Evolutionary conservation across 2,113 vertebrate species (phyloP).

Genomic region (Pseudorectes ferrugineus): DNA sequence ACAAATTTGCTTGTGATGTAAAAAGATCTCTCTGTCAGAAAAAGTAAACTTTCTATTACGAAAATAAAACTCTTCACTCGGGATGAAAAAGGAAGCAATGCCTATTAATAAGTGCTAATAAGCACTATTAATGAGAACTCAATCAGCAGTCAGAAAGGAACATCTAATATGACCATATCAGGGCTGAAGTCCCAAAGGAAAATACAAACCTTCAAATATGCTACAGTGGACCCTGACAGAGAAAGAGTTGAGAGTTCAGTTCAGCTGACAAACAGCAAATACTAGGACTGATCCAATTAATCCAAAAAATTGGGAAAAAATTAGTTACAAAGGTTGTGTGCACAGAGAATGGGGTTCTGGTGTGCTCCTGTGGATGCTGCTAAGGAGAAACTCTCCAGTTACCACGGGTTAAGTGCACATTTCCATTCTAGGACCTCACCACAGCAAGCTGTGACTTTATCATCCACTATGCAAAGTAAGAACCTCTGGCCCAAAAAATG

Average conservation of each 20-base stretch:
- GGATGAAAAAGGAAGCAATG: neutral
- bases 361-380: neutral
- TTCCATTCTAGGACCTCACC: neutral
- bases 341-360: neutral
- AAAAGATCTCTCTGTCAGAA: neutral
- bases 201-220: neutral
- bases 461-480: neutral
- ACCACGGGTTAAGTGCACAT: fast-evolving
- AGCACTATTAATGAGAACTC: neutral
- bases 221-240: neutral
- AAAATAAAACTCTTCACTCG: neutral
- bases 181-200: neutral
- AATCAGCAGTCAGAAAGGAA: neutral
- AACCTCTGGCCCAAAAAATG: neutral
- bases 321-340: neutral
- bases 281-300: neutral
- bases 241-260: neutral
- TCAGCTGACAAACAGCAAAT: neutral
- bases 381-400: neutral
- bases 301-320: neutral
- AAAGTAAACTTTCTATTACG: neutral
- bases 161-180: neutral
- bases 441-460: neutral
- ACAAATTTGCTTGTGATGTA: neutral
- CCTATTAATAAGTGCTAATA: neutral